Conservation (phyloP, 2,797 vertebrate species). For the Silurus lanzhouensis region DNA sequence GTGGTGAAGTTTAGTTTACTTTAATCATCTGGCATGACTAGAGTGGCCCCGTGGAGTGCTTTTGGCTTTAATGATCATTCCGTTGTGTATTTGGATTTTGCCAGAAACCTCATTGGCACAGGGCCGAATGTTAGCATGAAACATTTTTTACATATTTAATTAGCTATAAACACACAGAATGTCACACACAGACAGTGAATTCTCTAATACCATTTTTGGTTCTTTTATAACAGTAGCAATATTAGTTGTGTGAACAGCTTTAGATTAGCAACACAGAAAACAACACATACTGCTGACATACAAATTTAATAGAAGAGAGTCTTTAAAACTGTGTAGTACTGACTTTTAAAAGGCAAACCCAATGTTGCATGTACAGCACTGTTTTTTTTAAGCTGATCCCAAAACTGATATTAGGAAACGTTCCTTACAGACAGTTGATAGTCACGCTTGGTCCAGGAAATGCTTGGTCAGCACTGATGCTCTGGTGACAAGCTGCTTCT, state of each 20-base stretch:
- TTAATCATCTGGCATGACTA: constrained; percentile 44
- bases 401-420: neutral
- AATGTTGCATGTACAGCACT: constrained; percentile 17
- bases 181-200: neutral
- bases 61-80: constrained; percentile 26
- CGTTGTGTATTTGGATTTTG: constrained; percentile 24
- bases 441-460: constrained; percentile 44
- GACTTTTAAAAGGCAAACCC: neutral
- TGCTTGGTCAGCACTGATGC: constrained; percentile 47
- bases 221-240: neutral
- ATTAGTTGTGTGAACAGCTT: neutral
- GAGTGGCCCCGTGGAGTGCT: constrained; percentile 40
- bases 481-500: constrained; percentile 51
- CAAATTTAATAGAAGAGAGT: neutral
- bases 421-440: constrained; percentile 16
- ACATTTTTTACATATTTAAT: constrained; percentile 26
- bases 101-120: neutral
- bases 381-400: neutral
- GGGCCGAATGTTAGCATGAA: constrained; percentile 3
- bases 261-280: neutral
- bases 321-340: constrained; percentile 1
- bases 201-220: neutral
- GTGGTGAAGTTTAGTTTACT: constrained; percentile 29
- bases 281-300: constrained; percentile 3
- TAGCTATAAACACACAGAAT: neutral